These are phyloP conservation scores for Pandemis corylana DNA, from an alignment of 2,888 invertebrate genomes.

Conservation along the genomic window DNA sequence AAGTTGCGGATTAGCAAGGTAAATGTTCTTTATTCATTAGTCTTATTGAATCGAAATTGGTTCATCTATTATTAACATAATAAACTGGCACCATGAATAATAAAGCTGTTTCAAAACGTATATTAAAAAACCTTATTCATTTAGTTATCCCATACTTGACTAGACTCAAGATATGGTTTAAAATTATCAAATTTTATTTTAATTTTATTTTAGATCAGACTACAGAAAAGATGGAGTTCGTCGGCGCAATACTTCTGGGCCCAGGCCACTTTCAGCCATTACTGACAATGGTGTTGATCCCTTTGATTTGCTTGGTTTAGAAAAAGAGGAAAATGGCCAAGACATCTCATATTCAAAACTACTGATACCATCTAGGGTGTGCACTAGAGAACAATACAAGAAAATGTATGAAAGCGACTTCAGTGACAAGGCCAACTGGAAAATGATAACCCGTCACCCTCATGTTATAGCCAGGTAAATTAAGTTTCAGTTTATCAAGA, in stretches of 20 bases:
- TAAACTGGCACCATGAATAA: too few species aligned
- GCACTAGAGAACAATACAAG: slow-evolving; percentile 75
- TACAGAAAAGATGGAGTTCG: slow-evolving; percentile 89
- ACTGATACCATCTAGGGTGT: slow-evolving; percentile 88
- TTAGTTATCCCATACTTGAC: neutral
- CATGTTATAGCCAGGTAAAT: slow-evolving; percentile 86
- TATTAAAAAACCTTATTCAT: too few species aligned
- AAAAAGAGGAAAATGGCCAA: slow-evolving; percentile 93
- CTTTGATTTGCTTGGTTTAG: slow-evolving; percentile 93
- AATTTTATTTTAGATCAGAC: slow-evolving; percentile 75
- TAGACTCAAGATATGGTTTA: too few species aligned
- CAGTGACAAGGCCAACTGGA: slow-evolving; percentile 75
- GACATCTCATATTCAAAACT: slow-evolving; percentile 96
- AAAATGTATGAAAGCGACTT: slow-evolving; percentile 80
- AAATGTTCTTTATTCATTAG: too few species aligned
- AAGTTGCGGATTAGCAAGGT: too few species aligned
- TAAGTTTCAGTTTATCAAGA: slow-evolving; percentile 15
- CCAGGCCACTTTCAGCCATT: slow-evolving; percentile 92
- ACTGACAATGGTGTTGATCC: slow-evolving; percentile 94
- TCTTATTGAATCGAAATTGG: too few species aligned
- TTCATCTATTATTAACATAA: too few species aligned
- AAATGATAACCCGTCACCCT: slow-evolving; percentile 75
- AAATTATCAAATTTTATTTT: neutral
- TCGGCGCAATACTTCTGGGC: slow-evolving; percentile 92
- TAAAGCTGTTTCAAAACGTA: too few species aligned